Evolutionary conservation across 2,797 vertebrate genomes (phyloP).

Genomic region (Sparus aurata): DNA sequence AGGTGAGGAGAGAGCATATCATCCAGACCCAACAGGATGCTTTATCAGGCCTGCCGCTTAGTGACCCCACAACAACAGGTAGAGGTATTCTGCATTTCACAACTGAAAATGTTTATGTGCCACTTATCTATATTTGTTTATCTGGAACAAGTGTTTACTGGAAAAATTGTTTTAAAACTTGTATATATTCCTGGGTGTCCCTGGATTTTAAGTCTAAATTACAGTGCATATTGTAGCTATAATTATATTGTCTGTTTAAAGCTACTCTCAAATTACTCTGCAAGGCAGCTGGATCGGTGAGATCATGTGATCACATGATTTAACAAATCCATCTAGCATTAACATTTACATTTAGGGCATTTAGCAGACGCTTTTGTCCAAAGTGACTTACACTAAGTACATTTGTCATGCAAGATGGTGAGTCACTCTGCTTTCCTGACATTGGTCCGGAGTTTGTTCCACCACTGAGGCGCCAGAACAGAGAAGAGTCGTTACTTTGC

Average conservation of each 20-base stretch:
- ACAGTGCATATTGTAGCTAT: background rate
- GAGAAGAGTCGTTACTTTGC: no score
- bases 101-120: background rate
- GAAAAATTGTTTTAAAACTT: background rate
- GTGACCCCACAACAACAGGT: conserved; percentile 29
- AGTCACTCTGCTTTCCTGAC: no score
- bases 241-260: background rate
- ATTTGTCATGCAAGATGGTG: no score
- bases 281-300: no score
- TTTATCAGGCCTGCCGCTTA: conserved; percentile 25
- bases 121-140: background rate
- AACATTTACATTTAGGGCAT: no score
- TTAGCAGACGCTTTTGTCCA: no score
- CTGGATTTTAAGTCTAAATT: background rate
- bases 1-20: conserved; percentile 58
- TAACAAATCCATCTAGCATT: no score
- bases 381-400: no score
- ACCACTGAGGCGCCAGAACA: no score
- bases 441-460: no score
- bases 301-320: no score
- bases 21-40: conserved; percentile 15
- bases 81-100: background rate
- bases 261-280: background rate
- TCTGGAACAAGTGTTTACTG: background rate
- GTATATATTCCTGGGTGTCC: background rate